Conservation (phyloP, 2,888 invertebrate genomes). For the Mimachlamys varia region DNA sequence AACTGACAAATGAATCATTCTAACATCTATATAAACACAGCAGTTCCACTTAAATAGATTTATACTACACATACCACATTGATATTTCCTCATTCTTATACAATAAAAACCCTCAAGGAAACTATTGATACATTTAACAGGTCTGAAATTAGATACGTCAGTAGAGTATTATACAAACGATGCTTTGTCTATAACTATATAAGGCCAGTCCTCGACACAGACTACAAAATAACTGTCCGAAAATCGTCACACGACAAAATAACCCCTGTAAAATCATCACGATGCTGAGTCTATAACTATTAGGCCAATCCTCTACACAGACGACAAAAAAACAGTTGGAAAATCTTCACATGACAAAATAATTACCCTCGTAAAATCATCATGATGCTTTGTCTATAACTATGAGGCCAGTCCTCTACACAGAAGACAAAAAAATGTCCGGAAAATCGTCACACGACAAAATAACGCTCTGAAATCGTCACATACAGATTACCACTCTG, state of each 20-base stretch:
- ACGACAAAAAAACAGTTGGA: background rate
- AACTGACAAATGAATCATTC: background rate
- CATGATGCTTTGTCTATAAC: background rate
- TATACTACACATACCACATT: background rate
- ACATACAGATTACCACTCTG: background rate
- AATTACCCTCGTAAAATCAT: no score
- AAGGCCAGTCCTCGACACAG: background rate
- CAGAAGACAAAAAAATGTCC: background rate
- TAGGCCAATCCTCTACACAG: background rate
- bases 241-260: background rate
- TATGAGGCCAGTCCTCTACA: background rate
- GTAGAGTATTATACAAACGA: background rate
- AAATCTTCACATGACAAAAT: background rate
- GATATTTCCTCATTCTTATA: background rate
- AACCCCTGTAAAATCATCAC: background rate
- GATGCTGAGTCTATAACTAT: background rate
- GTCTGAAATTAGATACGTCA: background rate
- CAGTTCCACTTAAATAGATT: conserved; percentile 10
- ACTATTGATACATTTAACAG: background rate
- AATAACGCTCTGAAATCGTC: background rate
- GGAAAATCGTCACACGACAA: background rate
- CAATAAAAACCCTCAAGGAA: background rate
- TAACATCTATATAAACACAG: background rate
- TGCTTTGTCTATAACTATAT: background rate
- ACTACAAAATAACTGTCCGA: background rate